These are phyloP conservation scores for Gallinago paraguaiae DNA, from an alignment of 2,113 vertebrate genomes.

Conservation along the genomic window DNA sequence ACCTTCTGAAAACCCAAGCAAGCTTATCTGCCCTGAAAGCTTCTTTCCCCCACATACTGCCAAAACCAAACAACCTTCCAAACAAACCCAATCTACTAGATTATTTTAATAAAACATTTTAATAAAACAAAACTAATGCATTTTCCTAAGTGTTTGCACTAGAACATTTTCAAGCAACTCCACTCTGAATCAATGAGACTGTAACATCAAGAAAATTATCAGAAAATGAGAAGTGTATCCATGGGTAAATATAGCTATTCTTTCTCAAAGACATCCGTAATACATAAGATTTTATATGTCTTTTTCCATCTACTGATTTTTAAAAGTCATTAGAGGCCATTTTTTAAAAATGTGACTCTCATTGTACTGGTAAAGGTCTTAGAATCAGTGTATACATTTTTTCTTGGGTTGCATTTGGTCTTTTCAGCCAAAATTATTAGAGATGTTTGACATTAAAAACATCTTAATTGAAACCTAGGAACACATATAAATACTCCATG, in stretches of 20 bases:
- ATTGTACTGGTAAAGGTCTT: neutral
- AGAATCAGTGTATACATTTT: neutral
- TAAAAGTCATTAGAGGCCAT: neutral
- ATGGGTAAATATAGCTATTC: neutral
- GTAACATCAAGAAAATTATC: neutral
- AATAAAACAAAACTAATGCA: fast-evolving
- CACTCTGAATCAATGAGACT: neutral
- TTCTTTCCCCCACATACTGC: fast-evolving
- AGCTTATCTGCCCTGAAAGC: neutral
- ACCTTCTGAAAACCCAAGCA: neutral
- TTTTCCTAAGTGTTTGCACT: neutral
- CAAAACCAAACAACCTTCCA: neutral
- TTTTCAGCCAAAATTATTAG: neutral
- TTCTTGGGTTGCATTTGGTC: neutral
- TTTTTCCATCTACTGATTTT: neutral
- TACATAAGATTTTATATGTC: neutral
- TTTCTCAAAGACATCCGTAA: neutral
- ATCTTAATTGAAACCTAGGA: neutral
- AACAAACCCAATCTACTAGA: neutral
- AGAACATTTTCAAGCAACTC: neutral
- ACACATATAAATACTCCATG: neutral
- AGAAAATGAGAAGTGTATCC: neutral
- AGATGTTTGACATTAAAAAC: neutral
- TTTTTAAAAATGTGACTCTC: neutral
- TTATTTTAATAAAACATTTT: neutral